phyloP scores from a whole-genome alignment of 2,113 vertebrate species.

The Rhipidura dahli region DNA sequence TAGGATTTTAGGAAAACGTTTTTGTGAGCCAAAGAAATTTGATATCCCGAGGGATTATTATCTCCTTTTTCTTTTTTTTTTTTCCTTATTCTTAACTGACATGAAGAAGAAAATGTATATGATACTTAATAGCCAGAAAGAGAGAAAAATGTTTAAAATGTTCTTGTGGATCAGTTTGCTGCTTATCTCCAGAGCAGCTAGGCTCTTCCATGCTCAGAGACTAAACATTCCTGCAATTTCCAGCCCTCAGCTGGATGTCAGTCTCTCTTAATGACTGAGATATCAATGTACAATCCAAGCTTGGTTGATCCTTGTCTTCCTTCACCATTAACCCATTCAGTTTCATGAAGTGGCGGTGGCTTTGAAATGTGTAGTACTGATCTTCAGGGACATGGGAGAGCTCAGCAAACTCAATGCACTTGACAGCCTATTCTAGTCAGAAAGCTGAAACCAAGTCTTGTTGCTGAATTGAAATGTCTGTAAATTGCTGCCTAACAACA shows the following conservation, averaged over 20 bases:
- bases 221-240: not conserved
- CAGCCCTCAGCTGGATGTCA: not conserved
- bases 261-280: not conserved
- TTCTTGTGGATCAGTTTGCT: not conserved
- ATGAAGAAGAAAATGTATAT: not conserved
- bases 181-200: not conserved
- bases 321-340: not conserved
- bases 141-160: not conserved
- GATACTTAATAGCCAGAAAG: not conserved
- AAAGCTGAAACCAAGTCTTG: constrained; percentile 13
- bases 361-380: not conserved
- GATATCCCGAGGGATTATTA: not conserved
- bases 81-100: not conserved
- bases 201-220: not conserved
- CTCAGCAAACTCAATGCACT: constrained; percentile 10
- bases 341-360: not conserved
- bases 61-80: not conserved
- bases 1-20: not conserved
- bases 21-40: not conserved
- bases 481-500: not conserved
- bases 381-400: not conserved
- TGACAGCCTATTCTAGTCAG: not conserved
- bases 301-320: not conserved
- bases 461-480: not conserved
- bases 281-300: not conserved